A percentile compares a stretch with the other conserved stretches of the same genome.
phyloP scores from a whole-genome alignment of 2,888 invertebrate genomes.

The Acholoe squamosa region DNA sequence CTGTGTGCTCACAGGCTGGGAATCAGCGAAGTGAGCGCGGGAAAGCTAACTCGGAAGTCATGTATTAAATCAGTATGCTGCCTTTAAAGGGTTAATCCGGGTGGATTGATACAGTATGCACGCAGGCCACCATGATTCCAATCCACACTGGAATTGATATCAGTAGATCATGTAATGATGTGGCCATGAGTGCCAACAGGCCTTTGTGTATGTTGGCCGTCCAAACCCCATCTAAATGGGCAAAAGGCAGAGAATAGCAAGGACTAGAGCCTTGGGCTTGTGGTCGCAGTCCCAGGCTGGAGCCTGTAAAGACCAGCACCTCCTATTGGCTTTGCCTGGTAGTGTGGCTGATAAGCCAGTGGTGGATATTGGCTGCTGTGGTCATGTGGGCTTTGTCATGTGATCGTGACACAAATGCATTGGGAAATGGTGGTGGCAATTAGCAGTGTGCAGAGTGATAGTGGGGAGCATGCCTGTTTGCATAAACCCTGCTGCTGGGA shows the following conservation, averaged over 20 bases:
- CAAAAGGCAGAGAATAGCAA: too few relatives aligned
- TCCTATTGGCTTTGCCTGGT: conserved; percentile 23
- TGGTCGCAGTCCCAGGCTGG: background rate
- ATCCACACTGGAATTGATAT: background rate
- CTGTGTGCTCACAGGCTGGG: too few relatives aligned
- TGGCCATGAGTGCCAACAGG: background rate
- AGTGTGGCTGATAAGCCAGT: background rate
- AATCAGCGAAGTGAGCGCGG: too few relatives aligned
- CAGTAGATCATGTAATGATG: conserved; percentile 4
- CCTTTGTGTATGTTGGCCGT: background rate
- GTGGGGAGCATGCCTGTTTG: background rate
- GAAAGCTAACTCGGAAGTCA: too few relatives aligned
- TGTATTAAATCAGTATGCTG: too few relatives aligned
- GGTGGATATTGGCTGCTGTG: background rate
- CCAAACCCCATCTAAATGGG: background rate
- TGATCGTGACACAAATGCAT: background rate
- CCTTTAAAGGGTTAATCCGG: too few relatives aligned
- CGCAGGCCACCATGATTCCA: background rate
- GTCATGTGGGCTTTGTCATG: conserved; percentile 30
- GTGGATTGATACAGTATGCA: background rate
- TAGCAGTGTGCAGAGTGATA: background rate
- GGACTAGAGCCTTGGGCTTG: background rate
- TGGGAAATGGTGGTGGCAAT: background rate
- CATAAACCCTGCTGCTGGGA: background rate
- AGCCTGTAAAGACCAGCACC: background rate